Percentiles rank a stretch among this genome's conserved stretches.
Evolutionary conservation across 2,113 vertebrate species (phyloP).

Genomic region (Riparia riparia): DNA sequence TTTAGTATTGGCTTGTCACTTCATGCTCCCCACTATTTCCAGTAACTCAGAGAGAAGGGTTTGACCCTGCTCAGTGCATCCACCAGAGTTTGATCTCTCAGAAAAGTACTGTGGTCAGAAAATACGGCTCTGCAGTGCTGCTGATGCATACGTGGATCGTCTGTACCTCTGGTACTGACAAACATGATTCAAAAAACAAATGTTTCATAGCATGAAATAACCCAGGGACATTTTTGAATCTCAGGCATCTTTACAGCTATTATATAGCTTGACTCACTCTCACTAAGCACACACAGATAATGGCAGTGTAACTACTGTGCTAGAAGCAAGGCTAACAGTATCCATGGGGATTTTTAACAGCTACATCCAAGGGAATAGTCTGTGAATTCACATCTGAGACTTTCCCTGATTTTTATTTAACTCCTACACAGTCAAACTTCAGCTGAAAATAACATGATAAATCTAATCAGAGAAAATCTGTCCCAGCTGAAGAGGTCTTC

Average conservation of each 20-base stretch:
- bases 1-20: conserved; percentile 8
- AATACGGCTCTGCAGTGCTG: not conserved
- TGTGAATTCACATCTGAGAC: conserved; percentile 17
- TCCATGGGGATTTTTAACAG: conserved; percentile 18
- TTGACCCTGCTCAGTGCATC: conserved; percentile 14
- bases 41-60: not conserved
- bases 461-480: not conserved
- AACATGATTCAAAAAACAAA: conserved; percentile 34
- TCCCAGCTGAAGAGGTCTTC: not conserved
- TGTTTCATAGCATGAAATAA: conserved; percentile 34
- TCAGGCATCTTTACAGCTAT: not conserved
- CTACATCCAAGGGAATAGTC: not conserved
- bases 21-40: conserved; percentile 4
- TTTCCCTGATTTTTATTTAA: conserved; percentile 8
- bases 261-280: conserved; percentile 12
- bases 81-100: not conserved
- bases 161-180: conserved; percentile 18
- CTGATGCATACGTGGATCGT: not conserved
- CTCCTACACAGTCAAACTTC: conserved; percentile 4
- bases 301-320: not conserved
- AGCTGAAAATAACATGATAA: conserved; percentile 13
- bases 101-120: not conserved
- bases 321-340: not conserved
- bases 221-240: conserved; percentile 37
- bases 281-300: not conserved